Percentiles rank a stretch among this genome's conserved stretches.
Evolutionary conservation across 2,888 invertebrate species (phyloP).

Genomic region (Corbicula japonica): DNA sequence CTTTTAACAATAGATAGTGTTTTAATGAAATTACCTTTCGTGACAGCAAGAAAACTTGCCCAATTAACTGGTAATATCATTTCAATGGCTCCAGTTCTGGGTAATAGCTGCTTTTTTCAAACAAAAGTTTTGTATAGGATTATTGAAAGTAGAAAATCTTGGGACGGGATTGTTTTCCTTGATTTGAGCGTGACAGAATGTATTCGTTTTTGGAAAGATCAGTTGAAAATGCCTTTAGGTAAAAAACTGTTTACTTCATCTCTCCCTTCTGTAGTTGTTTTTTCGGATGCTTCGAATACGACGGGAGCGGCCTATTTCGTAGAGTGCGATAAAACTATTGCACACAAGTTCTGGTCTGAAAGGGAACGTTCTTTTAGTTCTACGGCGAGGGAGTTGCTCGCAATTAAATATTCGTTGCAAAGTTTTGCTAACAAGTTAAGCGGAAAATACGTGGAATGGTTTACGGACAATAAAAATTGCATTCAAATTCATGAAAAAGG

Average conservation of each 20-base stretch:
- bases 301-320: conserved; percentile 12
- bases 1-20: too few relatives aligned
- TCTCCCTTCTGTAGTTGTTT: conserved; percentile 6
- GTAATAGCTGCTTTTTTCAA: conserved; percentile 9
- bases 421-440: background rate
- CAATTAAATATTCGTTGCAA: conserved; percentile 7
- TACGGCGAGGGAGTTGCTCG: conserved; percentile 7
- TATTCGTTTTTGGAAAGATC: background rate
- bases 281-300: conserved; percentile 12
- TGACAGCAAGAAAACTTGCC: too few relatives aligned
- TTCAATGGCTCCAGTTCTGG: conserved; percentile 10
- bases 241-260: conserved; percentile 6
- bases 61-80: background rate
- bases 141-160: background rate
- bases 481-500: conserved; percentile 11
- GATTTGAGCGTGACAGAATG: too few relatives aligned
- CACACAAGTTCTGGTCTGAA: conserved; percentile 11
- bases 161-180: too few relatives aligned
- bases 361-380: background rate
- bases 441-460: conserved; percentile 11
- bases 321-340: conserved; percentile 2
- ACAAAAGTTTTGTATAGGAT: background rate
- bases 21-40: too few relatives aligned
- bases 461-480: conserved; percentile 14
- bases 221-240: background rate